phyloP scores from a whole-genome alignment of 2,888 invertebrate species.

The Helicoverpa assulta region DNA sequence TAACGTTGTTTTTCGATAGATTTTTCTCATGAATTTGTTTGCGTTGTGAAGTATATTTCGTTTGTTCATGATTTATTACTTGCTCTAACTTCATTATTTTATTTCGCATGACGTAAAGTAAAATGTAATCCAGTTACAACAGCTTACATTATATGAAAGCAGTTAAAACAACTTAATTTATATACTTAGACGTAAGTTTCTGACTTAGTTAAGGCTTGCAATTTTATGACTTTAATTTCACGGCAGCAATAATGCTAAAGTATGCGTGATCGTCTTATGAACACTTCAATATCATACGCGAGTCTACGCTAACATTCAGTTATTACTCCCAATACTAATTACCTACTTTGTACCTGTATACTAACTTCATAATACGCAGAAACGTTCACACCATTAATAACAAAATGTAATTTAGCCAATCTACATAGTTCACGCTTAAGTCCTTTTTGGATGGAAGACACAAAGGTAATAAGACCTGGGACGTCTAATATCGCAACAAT shows the following conservation, averaged over 20 bases:
- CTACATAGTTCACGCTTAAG: slow-evolving; percentile 12
- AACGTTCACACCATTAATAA: not conserved
- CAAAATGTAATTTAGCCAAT: slow-evolving; percentile 18
- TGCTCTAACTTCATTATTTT: too few relatives aligned
- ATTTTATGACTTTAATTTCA: too few relatives aligned
- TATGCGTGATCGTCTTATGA: not conserved
- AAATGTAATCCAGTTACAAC: too few relatives aligned
- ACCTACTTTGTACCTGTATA: not conserved
- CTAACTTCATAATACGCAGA: not conserved
- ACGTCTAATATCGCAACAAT: slow-evolving; percentile 75
- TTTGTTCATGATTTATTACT: too few relatives aligned
- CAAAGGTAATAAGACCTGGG: slow-evolving; percentile 55
- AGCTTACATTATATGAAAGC: too few relatives aligned
- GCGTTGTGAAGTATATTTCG: too few relatives aligned
- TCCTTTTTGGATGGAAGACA: slow-evolving; percentile 45
- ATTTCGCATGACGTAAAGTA: too few relatives aligned
- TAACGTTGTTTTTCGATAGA: not conserved
- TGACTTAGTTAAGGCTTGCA: too few relatives aligned
- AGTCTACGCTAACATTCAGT: not conserved
- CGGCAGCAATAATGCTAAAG: too few relatives aligned
- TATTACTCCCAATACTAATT: not conserved
- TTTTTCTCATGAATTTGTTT: not conserved
- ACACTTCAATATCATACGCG: not conserved
- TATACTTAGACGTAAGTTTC: too few relatives aligned
- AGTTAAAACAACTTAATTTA: too few relatives aligned